phyloP scores from a whole-genome alignment of 2,888 invertebrate genomes.

The Zygogramma bicolorata region DNA sequence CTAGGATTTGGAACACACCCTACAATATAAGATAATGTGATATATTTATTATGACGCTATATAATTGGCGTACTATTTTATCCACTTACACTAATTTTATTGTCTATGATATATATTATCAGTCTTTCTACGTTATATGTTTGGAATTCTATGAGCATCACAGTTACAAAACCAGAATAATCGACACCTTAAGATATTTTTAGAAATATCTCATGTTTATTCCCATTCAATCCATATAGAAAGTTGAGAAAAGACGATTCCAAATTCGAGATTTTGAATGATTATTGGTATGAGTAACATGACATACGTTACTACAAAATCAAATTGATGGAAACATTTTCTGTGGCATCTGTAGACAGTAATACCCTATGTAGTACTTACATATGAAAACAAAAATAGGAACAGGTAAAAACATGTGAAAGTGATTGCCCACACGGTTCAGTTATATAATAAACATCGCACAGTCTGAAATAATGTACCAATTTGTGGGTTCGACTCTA shows the following conservation, averaged over 20 bases:
- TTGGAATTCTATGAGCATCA: not conserved
- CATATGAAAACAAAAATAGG: constrained; percentile 50
- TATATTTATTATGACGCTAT: not conserved
- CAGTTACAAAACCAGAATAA: not conserved
- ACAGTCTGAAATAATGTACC: constrained; percentile 31
- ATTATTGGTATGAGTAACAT: not conserved
- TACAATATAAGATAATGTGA: not conserved
- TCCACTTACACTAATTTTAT: not conserved
- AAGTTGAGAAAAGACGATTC: not conserved
- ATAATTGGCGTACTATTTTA: not conserved
- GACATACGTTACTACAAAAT: constrained; percentile 10
- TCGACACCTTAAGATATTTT: not conserved
- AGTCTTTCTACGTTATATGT: constrained; percentile 8
- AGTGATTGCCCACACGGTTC: constrained; percentile 58
- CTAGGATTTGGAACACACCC: too few species aligned
- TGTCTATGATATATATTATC: not conserved
- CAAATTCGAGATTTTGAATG: not conserved
- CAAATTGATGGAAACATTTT: constrained; percentile 28
- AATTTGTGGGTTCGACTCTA: constrained; percentile 9
- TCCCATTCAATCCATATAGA: not conserved
- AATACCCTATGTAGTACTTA: constrained; percentile 29
- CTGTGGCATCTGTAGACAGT: constrained; percentile 16
- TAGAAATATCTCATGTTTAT: not conserved
- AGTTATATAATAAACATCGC: constrained; percentile 41
- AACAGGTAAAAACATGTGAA: constrained; percentile 51